Evolutionary conservation across 1,140 invertebrate genomes (phyloP).

Genomic region (Ephestia elutella): DNA sequence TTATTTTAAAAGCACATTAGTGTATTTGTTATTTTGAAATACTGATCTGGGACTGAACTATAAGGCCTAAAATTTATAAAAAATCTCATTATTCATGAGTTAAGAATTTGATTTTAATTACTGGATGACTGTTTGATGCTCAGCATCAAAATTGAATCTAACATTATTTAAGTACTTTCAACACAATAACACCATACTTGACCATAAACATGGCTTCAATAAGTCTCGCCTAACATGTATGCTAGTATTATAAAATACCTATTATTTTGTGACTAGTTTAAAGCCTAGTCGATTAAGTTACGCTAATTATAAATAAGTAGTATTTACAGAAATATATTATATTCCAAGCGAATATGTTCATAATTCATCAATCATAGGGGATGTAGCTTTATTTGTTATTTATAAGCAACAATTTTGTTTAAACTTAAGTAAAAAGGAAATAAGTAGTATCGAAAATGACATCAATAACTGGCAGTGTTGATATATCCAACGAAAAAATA

Average conservation of each 20-base stretch:
- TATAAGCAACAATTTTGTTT: not conserved
- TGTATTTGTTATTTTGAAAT: no score
- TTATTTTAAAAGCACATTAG: no score
- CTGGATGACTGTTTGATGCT: not conserved
- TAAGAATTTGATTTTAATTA: no score
- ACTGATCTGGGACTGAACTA: no score
- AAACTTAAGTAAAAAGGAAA: not conserved
- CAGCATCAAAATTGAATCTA: not conserved
- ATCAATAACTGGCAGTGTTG: not conserved
- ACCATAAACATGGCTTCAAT: not conserved
- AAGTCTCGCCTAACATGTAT: not conserved
- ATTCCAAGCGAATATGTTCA: not conserved
- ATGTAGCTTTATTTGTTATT: not conserved
- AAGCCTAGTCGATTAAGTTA: conserved; percentile 59
- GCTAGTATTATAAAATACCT: conserved; percentile 11
- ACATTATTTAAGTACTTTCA: conserved; percentile 2
- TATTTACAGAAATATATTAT: conserved; percentile 59
- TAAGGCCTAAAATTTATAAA: no score
- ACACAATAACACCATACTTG: not conserved
- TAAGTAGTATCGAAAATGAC: not conserved
- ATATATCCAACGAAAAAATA: not conserved
- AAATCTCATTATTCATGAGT: no score
- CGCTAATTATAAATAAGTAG: conserved; percentile 58
- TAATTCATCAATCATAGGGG: not conserved
- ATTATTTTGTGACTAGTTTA: conserved; percentile 62